Base-by-base conservation (phyloP, 2,113 vertebrate genomes). In the Chloropsis hardwickii region DNA sequence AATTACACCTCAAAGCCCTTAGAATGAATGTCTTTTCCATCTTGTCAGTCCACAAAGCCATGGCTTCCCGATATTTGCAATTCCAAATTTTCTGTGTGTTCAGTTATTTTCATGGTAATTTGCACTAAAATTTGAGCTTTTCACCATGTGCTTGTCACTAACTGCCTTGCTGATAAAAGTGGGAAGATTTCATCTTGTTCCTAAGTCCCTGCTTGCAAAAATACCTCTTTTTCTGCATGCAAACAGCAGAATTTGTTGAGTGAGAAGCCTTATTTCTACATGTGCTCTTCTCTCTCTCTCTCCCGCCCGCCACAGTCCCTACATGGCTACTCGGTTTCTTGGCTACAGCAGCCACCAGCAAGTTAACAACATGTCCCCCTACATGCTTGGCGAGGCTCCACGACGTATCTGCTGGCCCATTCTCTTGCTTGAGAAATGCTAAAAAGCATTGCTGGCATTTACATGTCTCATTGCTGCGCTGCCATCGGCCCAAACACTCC, bases 301-400 rank as follows among this genome's bases (percentile, higher is more conserved):
- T 88, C 95, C 78, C 81, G 66, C 92, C 95, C 47, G 85, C 90
- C 74, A 33, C 85, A 96, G 93, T 94, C 93, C 94, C 90, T 96
- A 96, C 96, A 95, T 94, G 95, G 93, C 96, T 96, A 96, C 93
- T 97, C 76, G 1, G 60, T 97, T 94, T 96, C 95, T 96, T 96
- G 94, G 94, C 95, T 96, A 81, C 95, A 93, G 95, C 93, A 97
- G 93, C 95, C 94, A 97, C 93, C 93, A 97, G 92, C 95, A 96
- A 95, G 93, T 97, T 96, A 96, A 95, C 95, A 97, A 96, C 94
- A 94, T 96, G 95, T 96, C 95, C 95, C 94, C 94, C 95, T 96
- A 95, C 96, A 95, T 96, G 92, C 93, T 92, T 95, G 95, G 94
- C 94, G 51, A 90, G 76, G 84, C 90, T 96, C 95, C 94, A 96